Percentiles rank a stretch among this genome's conserved stretches.
phyloP scores from a whole-genome alignment of 2,888 invertebrate species.

The Philereme vetulata region DNA sequence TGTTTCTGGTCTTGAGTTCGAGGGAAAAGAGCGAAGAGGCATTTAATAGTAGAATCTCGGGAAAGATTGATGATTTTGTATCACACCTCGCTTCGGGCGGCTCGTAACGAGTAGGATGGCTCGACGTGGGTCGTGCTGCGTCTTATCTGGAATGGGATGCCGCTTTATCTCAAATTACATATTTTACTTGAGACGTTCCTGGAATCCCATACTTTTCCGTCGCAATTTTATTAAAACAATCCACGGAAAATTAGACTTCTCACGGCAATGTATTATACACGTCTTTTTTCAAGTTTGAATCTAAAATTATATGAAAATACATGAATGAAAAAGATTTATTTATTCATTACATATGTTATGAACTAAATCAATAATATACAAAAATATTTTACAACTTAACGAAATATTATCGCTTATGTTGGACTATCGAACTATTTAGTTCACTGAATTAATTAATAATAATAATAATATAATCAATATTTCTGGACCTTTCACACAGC shows the following conservation, averaged over 20 bases:
- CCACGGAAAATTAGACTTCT: constrained; percentile 45
- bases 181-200: constrained; percentile 79
- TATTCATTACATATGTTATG: not conserved
- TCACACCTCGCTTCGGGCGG: constrained; percentile 83
- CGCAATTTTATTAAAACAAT: constrained; percentile 54
- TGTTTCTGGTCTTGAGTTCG: constrained; percentile 83
- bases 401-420: not conserved
- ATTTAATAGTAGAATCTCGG: constrained; percentile 84
- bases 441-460: too few relatives aligned
- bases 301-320: not conserved
- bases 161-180: constrained; percentile 83
- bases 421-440: too few relatives aligned
- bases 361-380: not conserved
- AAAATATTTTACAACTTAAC: not conserved
- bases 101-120: constrained; percentile 80
- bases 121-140: constrained; percentile 79
- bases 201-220: constrained; percentile 66
- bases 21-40: constrained; percentile 81
- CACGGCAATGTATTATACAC: constrained; percentile 27
- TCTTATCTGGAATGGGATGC: constrained; percentile 82
- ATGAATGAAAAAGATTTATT: not conserved
- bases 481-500: too few relatives aligned
- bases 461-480: too few relatives aligned
- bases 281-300: constrained; percentile 6
- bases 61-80: constrained; percentile 84